A percentile compares a stretch with the other conserved stretches of the same genome.
Conservation (phyloP, 2,113 vertebrate species). For the Muntiacus reevesi region DNA sequence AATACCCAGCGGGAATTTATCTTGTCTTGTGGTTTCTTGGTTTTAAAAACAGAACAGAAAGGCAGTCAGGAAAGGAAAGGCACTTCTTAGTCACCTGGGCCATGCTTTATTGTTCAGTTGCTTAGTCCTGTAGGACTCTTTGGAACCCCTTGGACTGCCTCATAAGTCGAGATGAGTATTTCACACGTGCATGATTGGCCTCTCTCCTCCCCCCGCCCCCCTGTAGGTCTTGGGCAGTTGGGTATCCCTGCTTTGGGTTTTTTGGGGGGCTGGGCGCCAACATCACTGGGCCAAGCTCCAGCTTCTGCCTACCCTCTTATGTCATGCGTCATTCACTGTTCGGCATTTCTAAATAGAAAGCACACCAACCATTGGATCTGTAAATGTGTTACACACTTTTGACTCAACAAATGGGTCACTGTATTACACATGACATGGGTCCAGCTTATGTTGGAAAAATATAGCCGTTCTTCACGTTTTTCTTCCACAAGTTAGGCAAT, state of each 20-base stretch:
- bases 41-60: conserved; percentile 19
- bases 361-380: conserved; percentile 70
- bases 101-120: not conserved
- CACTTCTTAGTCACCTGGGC: not conserved
- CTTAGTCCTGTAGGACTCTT: not conserved
- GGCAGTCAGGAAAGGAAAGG: not conserved
- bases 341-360: conserved; percentile 73
- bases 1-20: not conserved
- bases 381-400: conserved; percentile 77
- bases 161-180: fast-evolving
- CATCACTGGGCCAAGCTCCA: not conserved
- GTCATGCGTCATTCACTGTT: conserved; percentile 7
- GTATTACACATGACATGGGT: conserved; percentile 77
- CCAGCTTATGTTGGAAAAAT: conserved; percentile 79
- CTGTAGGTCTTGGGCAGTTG: fast-evolving
- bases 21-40: conserved; percentile 40
- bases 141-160: not conserved
- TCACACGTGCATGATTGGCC: fast-evolving
- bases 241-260: not conserved
- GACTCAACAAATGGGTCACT: conserved; percentile 80
- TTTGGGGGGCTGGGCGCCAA: not conserved
- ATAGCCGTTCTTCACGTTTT: conserved; percentile 67
- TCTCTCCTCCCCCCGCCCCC: fast-evolving
- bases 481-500: not conserved
- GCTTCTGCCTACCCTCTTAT: not conserved